phyloP scores from a whole-genome alignment of 2,888 invertebrate genomes.

The Andrena camellia region DNA sequence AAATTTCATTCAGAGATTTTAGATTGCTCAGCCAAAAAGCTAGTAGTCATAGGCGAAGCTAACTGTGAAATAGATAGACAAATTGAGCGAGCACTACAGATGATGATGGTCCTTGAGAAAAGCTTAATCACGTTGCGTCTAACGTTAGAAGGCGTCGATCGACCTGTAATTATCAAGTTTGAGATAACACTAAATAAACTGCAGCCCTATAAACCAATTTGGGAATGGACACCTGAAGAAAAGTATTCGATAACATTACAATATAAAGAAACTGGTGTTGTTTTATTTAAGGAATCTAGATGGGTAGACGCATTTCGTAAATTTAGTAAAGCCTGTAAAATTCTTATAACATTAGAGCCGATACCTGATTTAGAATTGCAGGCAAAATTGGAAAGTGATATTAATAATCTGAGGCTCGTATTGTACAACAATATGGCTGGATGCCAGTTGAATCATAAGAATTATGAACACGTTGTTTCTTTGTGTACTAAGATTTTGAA shows the following conservation, averaged over 20 bases:
- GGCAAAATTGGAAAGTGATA: slow-evolving; percentile 85
- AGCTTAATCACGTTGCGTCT: slow-evolving; percentile 85
- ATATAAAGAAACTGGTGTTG: slow-evolving; percentile 88
- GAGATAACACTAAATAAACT: slow-evolving; percentile 85
- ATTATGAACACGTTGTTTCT: slow-evolving; percentile 89
- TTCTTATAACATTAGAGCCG: slow-evolving; percentile 89
- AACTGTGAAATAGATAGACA: slow-evolving; percentile 86
- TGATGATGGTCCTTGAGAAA: slow-evolving; percentile 86
- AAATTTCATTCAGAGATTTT: slow-evolving; percentile 85
- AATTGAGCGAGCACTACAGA: slow-evolving; percentile 86
- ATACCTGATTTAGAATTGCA: slow-evolving; percentile 85
- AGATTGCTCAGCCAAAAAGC: slow-evolving; percentile 59
- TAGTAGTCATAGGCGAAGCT: slow-evolving; percentile 85
- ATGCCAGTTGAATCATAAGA: slow-evolving; percentile 90
- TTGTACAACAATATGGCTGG: slow-evolving; percentile 94
- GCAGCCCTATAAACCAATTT: slow-evolving; percentile 86
- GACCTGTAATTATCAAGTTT: slow-evolving; percentile 82
- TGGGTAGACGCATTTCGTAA: slow-evolving; percentile 90
- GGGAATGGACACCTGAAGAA: slow-evolving; percentile 87
- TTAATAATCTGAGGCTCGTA: slow-evolving; percentile 88
- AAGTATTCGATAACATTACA: slow-evolving; percentile 86
- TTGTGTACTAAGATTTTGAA: slow-evolving; percentile 87
- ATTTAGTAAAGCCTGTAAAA: slow-evolving; percentile 91
- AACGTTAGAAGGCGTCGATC: slow-evolving; percentile 10
- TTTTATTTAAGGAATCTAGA: slow-evolving; percentile 88